Conservation (phyloP, 1,140 invertebrate species). For the Drosophila seguyi region DNA sequence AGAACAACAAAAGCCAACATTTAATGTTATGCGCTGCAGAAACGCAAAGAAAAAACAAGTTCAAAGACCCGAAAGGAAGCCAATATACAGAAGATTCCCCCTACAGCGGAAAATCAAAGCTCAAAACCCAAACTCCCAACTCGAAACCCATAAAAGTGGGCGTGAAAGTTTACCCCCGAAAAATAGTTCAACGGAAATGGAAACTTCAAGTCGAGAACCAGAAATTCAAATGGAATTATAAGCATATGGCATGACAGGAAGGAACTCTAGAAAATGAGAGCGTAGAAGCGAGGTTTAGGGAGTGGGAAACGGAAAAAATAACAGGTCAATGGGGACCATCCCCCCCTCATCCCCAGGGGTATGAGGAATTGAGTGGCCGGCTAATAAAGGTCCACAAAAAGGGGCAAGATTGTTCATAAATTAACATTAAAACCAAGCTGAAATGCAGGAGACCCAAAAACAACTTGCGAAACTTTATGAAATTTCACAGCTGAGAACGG, state of each 20-base stretch:
- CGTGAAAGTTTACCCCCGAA: constrained; percentile 44
- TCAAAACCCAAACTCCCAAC: not conserved
- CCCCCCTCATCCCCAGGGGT: not conserved
- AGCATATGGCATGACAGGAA: constrained; percentile 54
- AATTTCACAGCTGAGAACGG: constrained; percentile 9
- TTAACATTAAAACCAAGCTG: constrained; percentile 53
- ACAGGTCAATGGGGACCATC: constrained; percentile 13
- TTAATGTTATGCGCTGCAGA: constrained; percentile 72
- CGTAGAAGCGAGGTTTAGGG: not conserved
- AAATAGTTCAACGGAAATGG: constrained; percentile 76
- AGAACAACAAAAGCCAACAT: constrained; percentile 53
- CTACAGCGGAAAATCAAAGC: not conserved
- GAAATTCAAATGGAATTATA: constrained; percentile 58
- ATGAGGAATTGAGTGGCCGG: constrained; percentile 36
- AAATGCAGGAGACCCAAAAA: constrained; percentile 7
- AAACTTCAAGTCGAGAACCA: constrained; percentile 60
- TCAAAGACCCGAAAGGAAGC: constrained; percentile 64
- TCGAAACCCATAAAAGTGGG: constrained; percentile 29
- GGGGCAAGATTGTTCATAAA: constrained; percentile 49
- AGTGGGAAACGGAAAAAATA: constrained; percentile 11
- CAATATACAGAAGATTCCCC: constrained; percentile 24
- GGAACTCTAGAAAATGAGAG: not conserved
- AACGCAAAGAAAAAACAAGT: constrained; percentile 67
- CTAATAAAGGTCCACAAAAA: constrained; percentile 37
- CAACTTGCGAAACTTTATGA: constrained; percentile 16